Base-by-base conservation (phyloP, 2,888 invertebrate genomes). In the Hermaeophaga mercurialis region DNA sequence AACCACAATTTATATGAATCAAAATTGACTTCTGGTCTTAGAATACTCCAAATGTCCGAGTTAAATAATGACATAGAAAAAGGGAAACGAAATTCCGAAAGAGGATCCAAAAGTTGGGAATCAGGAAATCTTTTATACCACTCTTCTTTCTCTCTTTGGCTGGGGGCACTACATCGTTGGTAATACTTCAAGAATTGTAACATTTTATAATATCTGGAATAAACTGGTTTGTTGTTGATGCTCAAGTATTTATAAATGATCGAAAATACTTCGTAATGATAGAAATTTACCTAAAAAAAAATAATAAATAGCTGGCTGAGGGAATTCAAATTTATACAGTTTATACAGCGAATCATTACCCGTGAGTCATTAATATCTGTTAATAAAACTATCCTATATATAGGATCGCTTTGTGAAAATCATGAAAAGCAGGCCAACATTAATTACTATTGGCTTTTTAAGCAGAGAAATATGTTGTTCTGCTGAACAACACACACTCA, bases 1-100 rank as follows among this genome's bases (percentile, higher is more conserved):
- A 82, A 76, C 83, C 83, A 83, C 54, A 80, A 31, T 36, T 60
- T 61, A 36, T 69, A 69, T 1, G 67, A 64, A 34, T 63, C 57
- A 9, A 69, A 46, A 47, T 58, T 64, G 7, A 69, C 61, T 56
- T 69, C 69, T 11, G 63, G 62, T 41, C 64, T 60, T 26, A 69
- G 77, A 45, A 81, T 75, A 19, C 72, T 76, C 79, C 79, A 80
- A 26, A 79, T 71, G 39, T 79, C 75, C 28, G 62, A 62, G 0
- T 72, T 70, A 56, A 76, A 69, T 6, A 73, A 57, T 28, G 70
- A 68, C 0, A 70, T 72, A 24, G 78, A 70, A 61, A 77, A 81
- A 0, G 83, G 82, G 26, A 83, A 70, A 52, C 83, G 71, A 70
- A 78, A 82, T 58, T 81, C 71, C 1, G 82, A 82, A 11, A 83